These are phyloP conservation scores for Drosophila subobscura DNA, from an alignment of 1,140 invertebrate species.

Conservation along the genomic window DNA sequence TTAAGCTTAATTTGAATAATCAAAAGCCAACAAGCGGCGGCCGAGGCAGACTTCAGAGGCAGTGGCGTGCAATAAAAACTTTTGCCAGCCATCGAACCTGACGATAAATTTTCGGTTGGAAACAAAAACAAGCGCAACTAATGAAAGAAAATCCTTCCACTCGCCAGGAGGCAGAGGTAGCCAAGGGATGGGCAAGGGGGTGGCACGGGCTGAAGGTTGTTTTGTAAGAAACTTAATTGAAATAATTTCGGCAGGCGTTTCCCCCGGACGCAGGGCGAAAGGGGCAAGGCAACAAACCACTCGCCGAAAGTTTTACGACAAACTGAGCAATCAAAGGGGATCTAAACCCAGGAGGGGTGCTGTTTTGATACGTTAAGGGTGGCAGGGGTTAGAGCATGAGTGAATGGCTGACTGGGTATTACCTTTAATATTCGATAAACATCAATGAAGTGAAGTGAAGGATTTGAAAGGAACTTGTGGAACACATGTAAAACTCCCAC, in stretches of 20 bases:
- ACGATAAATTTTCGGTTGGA: conserved; percentile 64
- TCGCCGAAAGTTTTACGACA: conserved; percentile 55
- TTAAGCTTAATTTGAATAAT: conserved; percentile 80
- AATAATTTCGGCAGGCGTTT: conserved; percentile 66
- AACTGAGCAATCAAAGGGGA: conserved; percentile 69
- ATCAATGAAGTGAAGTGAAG: conserved; percentile 19
- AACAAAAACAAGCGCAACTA: conserved; percentile 71
- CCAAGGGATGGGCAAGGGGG: background rate
- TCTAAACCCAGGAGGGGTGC: conserved; percentile 33
- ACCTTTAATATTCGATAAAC: conserved; percentile 53
- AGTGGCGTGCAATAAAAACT: conserved; percentile 73
- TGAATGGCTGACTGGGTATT: conserved; percentile 21
- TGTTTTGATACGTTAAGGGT: no score
- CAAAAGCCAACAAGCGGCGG: conserved; percentile 73
- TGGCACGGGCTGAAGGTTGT: conserved; percentile 1
- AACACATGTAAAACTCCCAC: conserved; percentile 33
- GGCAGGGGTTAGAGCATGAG: no score
- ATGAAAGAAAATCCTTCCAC: conserved; percentile 59
- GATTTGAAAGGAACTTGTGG: background rate
- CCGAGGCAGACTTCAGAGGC: conserved; percentile 31
- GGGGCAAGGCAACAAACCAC: background rate
- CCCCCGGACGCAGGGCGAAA: conserved; percentile 7
- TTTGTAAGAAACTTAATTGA: conserved; percentile 78
- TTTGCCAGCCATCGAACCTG: conserved; percentile 72
- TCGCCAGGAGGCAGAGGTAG: background rate